Evolutionary conservation across 2,113 vertebrate species (phyloP).

Genomic region (Lucifuga dentata): DNA sequence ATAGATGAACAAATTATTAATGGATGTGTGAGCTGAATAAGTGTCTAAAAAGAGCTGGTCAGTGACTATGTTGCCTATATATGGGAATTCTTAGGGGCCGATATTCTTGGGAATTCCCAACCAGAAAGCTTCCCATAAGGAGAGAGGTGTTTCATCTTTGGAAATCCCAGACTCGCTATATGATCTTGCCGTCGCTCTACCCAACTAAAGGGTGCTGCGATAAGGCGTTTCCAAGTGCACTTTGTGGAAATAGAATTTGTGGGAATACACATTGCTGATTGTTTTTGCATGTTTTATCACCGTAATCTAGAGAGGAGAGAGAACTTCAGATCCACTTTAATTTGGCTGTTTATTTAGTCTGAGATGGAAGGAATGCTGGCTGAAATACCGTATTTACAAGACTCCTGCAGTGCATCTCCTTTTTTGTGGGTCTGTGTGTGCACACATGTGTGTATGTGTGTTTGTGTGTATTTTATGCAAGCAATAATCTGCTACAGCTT

Average conservation of each 20-base stretch:
- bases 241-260: constrained; percentile 67
- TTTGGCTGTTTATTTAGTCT: constrained; percentile 80
- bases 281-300: constrained; percentile 75
- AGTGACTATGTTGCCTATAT: constrained; percentile 13
- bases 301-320: constrained; percentile 62
- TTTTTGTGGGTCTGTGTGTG: constrained; percentile 24
- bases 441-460: constrained; percentile 23
- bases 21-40: too few species aligned
- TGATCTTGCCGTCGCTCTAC: constrained; percentile 24
- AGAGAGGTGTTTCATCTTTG: constrained; percentile 51
- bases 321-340: constrained; percentile 54
- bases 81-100: constrained; percentile 10
- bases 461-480: constrained; percentile 34
- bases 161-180: constrained; percentile 30
- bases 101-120: constrained; percentile 61
- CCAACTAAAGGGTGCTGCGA: constrained; percentile 20
- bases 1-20: too few species aligned
- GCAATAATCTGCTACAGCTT: constrained; percentile 73
- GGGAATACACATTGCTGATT: constrained; percentile 66
- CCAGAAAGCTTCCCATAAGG: constrained; percentile 48
- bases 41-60: constrained; percentile 24
- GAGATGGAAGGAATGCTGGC: constrained; percentile 66
- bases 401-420: constrained; percentile 57
- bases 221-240: constrained; percentile 59
- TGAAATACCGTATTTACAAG: constrained; percentile 71